phyloP scores from a whole-genome alignment of 2,797 vertebrate genomes.

The Acipenser oxyrinchus region DNA sequence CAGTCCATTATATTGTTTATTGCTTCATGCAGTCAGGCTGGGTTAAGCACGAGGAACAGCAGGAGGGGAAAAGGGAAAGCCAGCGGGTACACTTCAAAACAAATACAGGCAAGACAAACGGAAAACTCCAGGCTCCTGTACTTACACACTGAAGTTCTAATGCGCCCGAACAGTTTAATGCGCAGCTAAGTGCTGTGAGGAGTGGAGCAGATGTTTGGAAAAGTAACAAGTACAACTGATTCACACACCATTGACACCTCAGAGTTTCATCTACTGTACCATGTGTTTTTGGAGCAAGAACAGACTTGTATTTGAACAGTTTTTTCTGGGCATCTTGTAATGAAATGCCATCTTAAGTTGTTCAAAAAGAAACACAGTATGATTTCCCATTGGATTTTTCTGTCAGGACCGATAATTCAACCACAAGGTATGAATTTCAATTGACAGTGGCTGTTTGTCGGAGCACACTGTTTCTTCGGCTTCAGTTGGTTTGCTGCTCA shows the following conservation, averaged over 20 bases:
- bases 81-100: not conserved
- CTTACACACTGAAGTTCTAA: not conserved
- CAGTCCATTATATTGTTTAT: not conserved
- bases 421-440: not conserved
- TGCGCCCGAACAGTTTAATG: not conserved
- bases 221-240: not conserved
- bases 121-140: not conserved
- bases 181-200: not conserved
- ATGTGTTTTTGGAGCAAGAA: not conserved
- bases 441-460: not conserved
- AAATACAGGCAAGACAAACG: not conserved
- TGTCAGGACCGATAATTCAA: not conserved
- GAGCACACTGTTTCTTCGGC: not conserved
- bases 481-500: not conserved
- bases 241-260: not conserved
- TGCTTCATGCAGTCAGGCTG: not conserved
- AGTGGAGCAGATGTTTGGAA: not conserved
- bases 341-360: not conserved
- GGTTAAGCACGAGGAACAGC: not conserved
- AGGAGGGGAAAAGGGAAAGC: not conserved
- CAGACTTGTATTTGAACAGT: slow-evolving; percentile 1
- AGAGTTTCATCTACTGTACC: not conserved
- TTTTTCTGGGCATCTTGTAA: not conserved
- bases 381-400: not conserved
- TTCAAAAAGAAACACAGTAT: not conserved